Evolutionary conservation across 53 echinoderm and acorn worm genomes (phyloP).

Genomic region (Temnopleurus reevesii): DNA sequence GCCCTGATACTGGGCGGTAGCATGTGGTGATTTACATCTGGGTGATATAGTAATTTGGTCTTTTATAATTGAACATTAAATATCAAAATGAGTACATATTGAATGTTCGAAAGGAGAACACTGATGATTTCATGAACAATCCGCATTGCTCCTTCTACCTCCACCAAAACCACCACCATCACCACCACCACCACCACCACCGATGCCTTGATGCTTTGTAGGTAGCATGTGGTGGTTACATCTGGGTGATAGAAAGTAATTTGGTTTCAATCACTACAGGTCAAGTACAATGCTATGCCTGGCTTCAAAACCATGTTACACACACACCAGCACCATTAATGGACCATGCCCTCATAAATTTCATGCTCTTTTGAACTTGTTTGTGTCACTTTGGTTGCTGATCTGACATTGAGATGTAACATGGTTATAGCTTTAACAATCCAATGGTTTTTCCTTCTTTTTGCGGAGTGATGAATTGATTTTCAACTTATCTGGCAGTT

Average conservation of each 20-base stretch:
- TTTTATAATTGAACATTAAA: too few species aligned
- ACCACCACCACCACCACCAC: too few species aligned
- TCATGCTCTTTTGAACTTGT: conserved; percentile 45
- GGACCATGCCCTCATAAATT: conserved; percentile 36
- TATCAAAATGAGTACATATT: too few species aligned
- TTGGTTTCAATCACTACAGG: conserved; percentile 50
- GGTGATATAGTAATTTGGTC: conserved; percentile 52
- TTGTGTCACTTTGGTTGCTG: conserved; percentile 16
- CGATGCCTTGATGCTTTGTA: too few species aligned
- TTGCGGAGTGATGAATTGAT: conserved; percentile 23
- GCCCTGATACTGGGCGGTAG: too few species aligned
- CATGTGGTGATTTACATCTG: too few species aligned
- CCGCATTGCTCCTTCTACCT: not conserved
- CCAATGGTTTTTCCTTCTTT: not conserved
- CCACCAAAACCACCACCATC: too few species aligned
- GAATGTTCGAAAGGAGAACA: too few species aligned
- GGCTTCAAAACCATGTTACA: conserved; percentile 5
- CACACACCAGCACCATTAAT: not conserved
- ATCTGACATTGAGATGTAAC: conserved; percentile 11
- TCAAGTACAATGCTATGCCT: conserved; percentile 48
- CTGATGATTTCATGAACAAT: not conserved
- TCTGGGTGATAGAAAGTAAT: conserved; percentile 40
- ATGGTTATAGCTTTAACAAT: conserved; percentile 3
- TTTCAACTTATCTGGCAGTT: conserved; percentile 28
- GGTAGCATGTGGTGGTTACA: conserved; percentile 19